phyloP scores from a whole-genome alignment of 2,888 invertebrate genomes.

The Minunthozetes semirufus region DNA sequence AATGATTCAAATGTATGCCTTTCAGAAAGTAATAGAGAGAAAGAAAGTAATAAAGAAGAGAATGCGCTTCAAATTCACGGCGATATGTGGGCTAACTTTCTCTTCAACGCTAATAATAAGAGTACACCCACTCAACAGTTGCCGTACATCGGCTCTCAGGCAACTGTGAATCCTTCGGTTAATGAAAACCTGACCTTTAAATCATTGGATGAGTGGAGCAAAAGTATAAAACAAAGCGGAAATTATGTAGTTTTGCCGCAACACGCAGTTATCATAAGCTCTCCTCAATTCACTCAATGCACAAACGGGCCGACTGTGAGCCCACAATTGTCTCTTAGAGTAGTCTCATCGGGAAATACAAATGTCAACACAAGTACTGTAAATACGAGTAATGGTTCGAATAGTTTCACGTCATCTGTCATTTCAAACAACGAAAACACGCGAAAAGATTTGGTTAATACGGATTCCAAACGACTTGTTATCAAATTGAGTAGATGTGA shows the following conservation, averaged over 20 bases:
- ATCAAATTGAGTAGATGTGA: slow-evolving; percentile 33
- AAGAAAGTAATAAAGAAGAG: neutral
- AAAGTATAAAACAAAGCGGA: slow-evolving; percentile 26
- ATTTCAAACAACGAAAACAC: slow-evolving; percentile 12
- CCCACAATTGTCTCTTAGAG: neutral
- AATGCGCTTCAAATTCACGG: neutral
- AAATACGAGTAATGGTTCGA: neutral
- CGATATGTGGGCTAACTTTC: slow-evolving; percentile 27
- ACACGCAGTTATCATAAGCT: slow-evolving; percentile 12
- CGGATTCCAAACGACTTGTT: slow-evolving; percentile 17
- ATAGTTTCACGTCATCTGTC: slow-evolving; percentile 7
- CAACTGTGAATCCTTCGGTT: neutral
- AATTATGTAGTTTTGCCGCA: slow-evolving; percentile 26
- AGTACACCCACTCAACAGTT: neutral
- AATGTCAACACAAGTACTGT: neutral
- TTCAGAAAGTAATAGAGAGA: too few species aligned
- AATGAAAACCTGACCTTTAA: slow-evolving; percentile 33
- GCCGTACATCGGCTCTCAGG: neutral
- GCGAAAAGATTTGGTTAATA: slow-evolving; percentile 6
- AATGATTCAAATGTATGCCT: neutral
- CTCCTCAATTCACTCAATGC: neutral
- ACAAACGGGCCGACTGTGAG: neutral
- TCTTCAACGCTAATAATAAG: neutral
- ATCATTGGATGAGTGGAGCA: slow-evolving; percentile 35
- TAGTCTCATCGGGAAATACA: neutral